A percentile compares a stretch with the other conserved stretches of the same genome.
Conservation (phyloP, 1,140 invertebrate species). For the Heliconius eleuchia region DNA sequence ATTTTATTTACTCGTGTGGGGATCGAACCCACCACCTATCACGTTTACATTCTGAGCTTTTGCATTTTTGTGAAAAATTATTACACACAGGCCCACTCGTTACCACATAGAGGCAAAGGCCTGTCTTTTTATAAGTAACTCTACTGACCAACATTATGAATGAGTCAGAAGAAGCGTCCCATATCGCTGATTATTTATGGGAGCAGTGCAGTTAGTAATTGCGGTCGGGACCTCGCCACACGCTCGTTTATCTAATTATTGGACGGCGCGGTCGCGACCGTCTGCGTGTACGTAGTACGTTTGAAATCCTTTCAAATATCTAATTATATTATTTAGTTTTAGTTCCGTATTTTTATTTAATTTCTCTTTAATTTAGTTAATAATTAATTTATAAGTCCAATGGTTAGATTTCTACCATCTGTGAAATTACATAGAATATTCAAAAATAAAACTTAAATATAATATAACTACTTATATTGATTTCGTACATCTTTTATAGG, state of each 20-base stretch:
- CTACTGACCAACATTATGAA: slow-evolving; percentile 51
- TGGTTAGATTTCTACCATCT: too few species aligned
- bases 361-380: too few species aligned
- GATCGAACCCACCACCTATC: too few species aligned
- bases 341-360: neutral
- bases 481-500: too few species aligned
- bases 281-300: slow-evolving; percentile 19
- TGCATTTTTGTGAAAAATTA: neutral
- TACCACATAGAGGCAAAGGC: neutral
- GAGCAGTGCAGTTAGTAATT: slow-evolving; percentile 68
- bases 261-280: slow-evolving; percentile 40
- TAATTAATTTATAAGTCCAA: neutral
- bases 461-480: too few species aligned
- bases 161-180: slow-evolving; percentile 63
- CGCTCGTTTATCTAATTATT: slow-evolving; percentile 79
- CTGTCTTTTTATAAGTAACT: neutral
- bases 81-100: neutral
- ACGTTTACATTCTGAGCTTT: too few species aligned
- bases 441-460: too few species aligned
- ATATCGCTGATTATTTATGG: slow-evolving; percentile 73
- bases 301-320: slow-evolving; percentile 15
- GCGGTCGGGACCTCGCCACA: slow-evolving; percentile 76
- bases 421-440: too few species aligned
- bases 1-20: too few species aligned
- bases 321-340: neutral